A percentile compares a stretch with the other conserved stretches of the same genome.
phyloP scores from a whole-genome alignment of 2,113 vertebrate genomes.

The Neolamprologus cancellatus region DNA sequence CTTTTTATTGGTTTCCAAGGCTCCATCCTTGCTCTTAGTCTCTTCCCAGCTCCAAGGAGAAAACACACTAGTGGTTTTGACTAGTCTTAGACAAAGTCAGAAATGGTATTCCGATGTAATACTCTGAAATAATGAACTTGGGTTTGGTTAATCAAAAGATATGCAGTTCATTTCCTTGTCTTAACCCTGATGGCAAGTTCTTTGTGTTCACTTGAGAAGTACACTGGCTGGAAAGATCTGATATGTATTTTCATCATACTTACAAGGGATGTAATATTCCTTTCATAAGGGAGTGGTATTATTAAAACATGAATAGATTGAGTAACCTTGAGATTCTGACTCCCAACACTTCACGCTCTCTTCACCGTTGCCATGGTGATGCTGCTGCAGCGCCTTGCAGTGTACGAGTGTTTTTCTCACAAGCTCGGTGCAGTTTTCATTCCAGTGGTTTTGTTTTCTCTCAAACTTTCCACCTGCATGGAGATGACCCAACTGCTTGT shows the following conservation, averaged over 20 bases:
- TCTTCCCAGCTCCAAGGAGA: neutral
- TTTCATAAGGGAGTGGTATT: slow-evolving; percentile 48
- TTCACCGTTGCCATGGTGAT: slow-evolving; percentile 58
- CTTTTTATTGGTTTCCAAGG: neutral
- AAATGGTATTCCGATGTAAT: neutral
- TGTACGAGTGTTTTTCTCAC: slow-evolving; percentile 10
- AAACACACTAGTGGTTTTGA: slow-evolving; percentile 2
- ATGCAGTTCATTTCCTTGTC: slow-evolving; percentile 44
- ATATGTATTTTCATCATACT: slow-evolving; percentile 55
- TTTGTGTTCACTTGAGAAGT: slow-evolving; percentile 6
- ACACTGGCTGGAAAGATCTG: slow-evolving; percentile 11
- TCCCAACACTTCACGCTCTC: slow-evolving; percentile 37
- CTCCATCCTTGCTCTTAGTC: neutral
- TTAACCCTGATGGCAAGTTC: slow-evolving; percentile 18
- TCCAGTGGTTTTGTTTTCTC: slow-evolving; percentile 21
- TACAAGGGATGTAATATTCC: slow-evolving; percentile 46
- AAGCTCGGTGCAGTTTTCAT: slow-evolving; percentile 35
- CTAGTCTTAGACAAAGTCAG: neutral
- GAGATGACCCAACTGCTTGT: slow-evolving; percentile 8
- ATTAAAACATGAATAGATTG: slow-evolving; percentile 66
- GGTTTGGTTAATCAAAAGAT: slow-evolving; percentile 10
- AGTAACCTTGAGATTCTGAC: slow-evolving; percentile 64
- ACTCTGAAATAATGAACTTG: slow-evolving; percentile 27
- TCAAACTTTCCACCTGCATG: slow-evolving; percentile 35
- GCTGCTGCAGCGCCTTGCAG: slow-evolving; percentile 45